A percentile compares a stretch with the other conserved stretches of the same genome.
phyloP scores from a whole-genome alignment of 1,140 invertebrate genomes.

The Armadillidium nasatum region DNA sequence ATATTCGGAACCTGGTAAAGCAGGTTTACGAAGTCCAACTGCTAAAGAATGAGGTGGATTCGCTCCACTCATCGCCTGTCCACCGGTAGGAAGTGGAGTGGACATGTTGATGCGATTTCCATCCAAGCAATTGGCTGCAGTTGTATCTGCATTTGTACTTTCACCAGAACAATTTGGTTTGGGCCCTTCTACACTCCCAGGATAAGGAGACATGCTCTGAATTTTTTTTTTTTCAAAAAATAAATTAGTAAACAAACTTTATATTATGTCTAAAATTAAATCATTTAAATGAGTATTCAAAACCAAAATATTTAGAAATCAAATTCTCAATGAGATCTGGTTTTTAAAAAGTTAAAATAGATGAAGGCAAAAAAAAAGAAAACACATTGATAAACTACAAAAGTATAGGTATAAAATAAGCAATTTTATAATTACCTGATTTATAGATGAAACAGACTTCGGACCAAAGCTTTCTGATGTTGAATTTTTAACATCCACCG shows the following conservation, averaged over 20 bases:
- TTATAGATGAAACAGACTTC: constrained; percentile 42
- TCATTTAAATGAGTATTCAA: too few species aligned
- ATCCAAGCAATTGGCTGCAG: not conserved
- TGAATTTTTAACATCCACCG: constrained; percentile 36
- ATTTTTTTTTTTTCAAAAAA: not conserved
- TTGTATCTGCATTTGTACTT: not conserved
- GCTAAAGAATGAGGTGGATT: not conserved
- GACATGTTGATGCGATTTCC: not conserved
- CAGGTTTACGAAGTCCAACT: constrained; percentile 53
- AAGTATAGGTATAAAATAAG: not conserved
- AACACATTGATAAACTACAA: not conserved
- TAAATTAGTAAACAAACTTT: too few species aligned
- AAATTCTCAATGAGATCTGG: too few species aligned
- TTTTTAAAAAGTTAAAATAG: too few species aligned
- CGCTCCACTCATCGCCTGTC: not conserved
- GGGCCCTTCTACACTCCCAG: not conserved
- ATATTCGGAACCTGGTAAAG: constrained; percentile 65
- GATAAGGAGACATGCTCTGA: constrained; percentile 3
- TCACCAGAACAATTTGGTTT: not conserved
- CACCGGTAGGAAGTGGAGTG: not conserved
- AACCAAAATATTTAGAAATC: too few species aligned
- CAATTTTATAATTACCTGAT: not conserved
- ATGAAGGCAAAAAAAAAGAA: too few species aligned
- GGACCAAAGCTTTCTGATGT: constrained; percentile 53
- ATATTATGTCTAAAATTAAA: too few species aligned